Evolutionary conservation across 2,797 vertebrate genomes (phyloP), one percentile per base, ranked within the genome.

Genomic region (Eulemur coronatus): DNA sequence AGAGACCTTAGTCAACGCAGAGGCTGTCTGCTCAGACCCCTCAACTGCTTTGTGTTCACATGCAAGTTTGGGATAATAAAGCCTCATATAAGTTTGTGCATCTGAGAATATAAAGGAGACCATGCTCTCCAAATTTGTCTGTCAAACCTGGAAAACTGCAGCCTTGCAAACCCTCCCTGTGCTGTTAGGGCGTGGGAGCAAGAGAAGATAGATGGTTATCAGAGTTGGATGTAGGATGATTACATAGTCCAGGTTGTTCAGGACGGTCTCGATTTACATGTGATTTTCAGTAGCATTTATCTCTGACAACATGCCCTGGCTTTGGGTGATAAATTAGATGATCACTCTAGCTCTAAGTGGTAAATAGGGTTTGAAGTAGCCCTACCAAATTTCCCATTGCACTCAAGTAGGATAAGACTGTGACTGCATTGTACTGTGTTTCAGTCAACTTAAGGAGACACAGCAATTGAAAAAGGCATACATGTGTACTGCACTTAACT

Each of bases 141-240:
- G 52, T 63, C 75, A 86, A 91, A n/a, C 6, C 38, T 87, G 63
- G 30, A 72, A 59, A 90, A 55, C 43, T 43, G 14, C 63, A 65
- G n/a, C 26, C 18, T 69, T 67, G 12, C 22, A 61, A 81, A 24
- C n/a, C 3, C 35, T 73, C 28, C 28, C 35, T 22, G 1, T 72
- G 14, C 5, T 35, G 35, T 76, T 73, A 15, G 48, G 76, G 12
- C 43, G 35, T 8, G 30, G 35, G 75, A 90, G 78, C n/a, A 94
- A 78, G 41, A 26, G 50, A 89, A 94, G 69, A 92, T 41, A 93
- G 65, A 88, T 41, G 12, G 28, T 80, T 96, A 33, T 88, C 48
- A 70, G 43, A 70, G n/a, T 20, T 50, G 46, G 14, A 81, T 6
- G 7, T 22, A 84, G 57, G 63, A 52, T 86, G 84, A 94, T 78